Conservation (phyloP, 2,888 invertebrate genomes). For the Rotaria socialis region DNA sequence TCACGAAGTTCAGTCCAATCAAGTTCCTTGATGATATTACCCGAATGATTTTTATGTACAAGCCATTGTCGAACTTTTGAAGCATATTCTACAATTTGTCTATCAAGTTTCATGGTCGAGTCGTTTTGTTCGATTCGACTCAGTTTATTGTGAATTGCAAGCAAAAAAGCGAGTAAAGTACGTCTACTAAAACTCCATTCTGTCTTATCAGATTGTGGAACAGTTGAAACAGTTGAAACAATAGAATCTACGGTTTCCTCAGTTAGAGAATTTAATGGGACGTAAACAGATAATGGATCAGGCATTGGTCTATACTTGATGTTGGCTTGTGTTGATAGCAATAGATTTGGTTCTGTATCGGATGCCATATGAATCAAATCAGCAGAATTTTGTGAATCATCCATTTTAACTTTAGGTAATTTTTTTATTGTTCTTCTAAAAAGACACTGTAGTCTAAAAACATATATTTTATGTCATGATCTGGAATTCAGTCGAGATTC, state of each 20-base stretch:
- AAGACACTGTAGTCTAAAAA: neutral
- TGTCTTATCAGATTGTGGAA: neutral
- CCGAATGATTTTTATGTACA: neutral
- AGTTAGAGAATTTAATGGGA: neutral
- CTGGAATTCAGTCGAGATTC: neutral
- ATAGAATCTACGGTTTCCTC: neutral
- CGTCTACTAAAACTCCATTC: neutral
- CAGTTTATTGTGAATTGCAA: neutral
- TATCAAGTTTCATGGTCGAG: neutral
- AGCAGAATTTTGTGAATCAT: neutral
- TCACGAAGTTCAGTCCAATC: neutral
- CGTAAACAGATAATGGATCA: slow-evolving; percentile 31
- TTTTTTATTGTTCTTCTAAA: too few relatives aligned
- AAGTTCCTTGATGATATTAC: neutral
- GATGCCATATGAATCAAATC: neutral
- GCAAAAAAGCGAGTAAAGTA: slow-evolving; percentile 8
- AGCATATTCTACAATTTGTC: neutral
- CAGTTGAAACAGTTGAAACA: neutral
- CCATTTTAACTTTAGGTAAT: neutral
- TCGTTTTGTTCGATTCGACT: neutral
- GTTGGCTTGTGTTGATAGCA: neutral
- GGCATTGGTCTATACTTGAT: neutral
- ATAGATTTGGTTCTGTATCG: neutral
- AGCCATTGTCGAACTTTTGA: neutral
- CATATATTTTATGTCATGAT: too few relatives aligned